phyloP scores from a whole-genome alignment of 2,797 vertebrate species.

The Amblyopsis hoosieri region DNA sequence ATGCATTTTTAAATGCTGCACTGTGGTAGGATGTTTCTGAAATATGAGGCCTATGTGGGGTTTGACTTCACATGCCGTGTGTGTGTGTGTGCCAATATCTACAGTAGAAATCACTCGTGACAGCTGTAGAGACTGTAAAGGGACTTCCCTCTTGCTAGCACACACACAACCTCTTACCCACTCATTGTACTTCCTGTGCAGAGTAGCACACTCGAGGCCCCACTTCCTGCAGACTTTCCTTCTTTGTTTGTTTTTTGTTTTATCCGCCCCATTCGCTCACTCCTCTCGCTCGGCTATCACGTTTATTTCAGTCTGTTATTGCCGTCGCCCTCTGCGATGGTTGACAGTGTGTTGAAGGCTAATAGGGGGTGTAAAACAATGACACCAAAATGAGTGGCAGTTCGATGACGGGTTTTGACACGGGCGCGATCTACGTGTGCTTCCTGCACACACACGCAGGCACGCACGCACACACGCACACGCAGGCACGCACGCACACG shows the following conservation, averaged over 20 bases:
- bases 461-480: background rate
- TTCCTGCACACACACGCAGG: slow-evolving; percentile 14
- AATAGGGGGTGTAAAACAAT: slow-evolving; percentile 9
- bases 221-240: slow-evolving; percentile 47
- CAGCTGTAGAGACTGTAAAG: slow-evolving; percentile 48
- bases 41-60: too few relatives aligned
- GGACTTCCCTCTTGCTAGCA: slow-evolving; percentile 48
- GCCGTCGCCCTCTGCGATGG: background rate
- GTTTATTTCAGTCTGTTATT: slow-evolving; percentile 8
- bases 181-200: slow-evolving; percentile 58
- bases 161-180: slow-evolving; percentile 49
- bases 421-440: slow-evolving; percentile 16
- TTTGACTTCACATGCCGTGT: background rate
- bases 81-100: slow-evolving; percentile 2
- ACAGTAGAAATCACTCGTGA: background rate
- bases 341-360: too few relatives aligned
- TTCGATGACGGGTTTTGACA: slow-evolving; percentile 9
- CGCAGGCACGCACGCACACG: background rate
- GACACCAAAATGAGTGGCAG: slow-evolving; percentile 4
- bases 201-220: slow-evolving; percentile 33
- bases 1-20: too few relatives aligned
- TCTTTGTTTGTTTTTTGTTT: slow-evolving; percentile 30
- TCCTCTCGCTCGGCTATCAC: background rate
- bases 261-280: background rate
- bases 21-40: too few relatives aligned